Percentiles rank a stretch among this genome's conserved stretches.
Evolutionary conservation across 2,113 vertebrate species (phyloP).

Genomic region (Macaca mulatta): DNA sequence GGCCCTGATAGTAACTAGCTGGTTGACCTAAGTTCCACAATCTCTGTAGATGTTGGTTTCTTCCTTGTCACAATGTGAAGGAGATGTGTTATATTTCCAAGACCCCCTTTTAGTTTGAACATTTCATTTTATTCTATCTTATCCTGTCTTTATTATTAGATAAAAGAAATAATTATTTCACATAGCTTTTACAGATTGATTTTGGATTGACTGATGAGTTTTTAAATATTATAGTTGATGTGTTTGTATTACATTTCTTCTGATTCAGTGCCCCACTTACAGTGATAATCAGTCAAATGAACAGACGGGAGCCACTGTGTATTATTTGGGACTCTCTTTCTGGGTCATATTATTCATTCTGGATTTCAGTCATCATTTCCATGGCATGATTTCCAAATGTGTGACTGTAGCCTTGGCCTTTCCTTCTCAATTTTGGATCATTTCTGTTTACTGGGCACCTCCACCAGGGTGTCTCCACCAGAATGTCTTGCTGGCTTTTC

Average conservation of each 20-base stretch:
- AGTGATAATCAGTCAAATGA: not conserved
- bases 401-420: not conserved
- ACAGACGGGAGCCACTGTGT: not conserved
- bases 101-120: not conserved
- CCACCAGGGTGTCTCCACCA: not conserved
- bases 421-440: not conserved
- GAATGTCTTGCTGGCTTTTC: not conserved
- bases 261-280: not conserved
- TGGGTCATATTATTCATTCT: not conserved
- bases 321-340: not conserved
- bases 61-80: not conserved
- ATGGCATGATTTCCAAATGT: not conserved
- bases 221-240: not conserved
- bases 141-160: not conserved
- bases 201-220: not conserved
- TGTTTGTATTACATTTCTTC: not conserved
- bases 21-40: not conserved
- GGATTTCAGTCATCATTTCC: not conserved
- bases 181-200: not conserved
- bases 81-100: not conserved
- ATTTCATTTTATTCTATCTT: not conserved
- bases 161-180: conserved; percentile 16
- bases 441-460: not conserved
- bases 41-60: not conserved
- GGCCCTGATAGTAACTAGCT: not conserved